phyloP scores from a whole-genome alignment of 2,113 vertebrate species.

The Cyanistes caeruleus region DNA sequence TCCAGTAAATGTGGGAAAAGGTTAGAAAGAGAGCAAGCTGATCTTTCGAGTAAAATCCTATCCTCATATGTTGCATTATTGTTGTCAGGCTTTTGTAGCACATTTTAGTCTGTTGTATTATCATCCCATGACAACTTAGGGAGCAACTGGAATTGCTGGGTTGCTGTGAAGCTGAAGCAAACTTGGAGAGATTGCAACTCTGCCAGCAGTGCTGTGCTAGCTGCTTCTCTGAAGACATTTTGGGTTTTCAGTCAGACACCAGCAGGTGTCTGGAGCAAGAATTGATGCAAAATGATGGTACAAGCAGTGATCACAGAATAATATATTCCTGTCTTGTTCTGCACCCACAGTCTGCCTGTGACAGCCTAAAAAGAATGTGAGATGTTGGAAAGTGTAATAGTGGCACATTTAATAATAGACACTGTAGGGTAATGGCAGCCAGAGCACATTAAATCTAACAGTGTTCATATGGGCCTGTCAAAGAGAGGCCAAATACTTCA shows the following conservation, averaged over 20 bases:
- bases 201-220: not conserved
- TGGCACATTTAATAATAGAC: not conserved
- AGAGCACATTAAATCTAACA: not conserved
- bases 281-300: not conserved
- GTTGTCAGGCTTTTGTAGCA: not conserved
- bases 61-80: not conserved
- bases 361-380: not conserved
- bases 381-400: not conserved
- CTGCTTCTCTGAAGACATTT: not conserved
- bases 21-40: not conserved
- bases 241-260: not conserved
- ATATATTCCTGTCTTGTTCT: not conserved
- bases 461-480: not conserved
- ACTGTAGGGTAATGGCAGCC: not conserved
- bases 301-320: not conserved
- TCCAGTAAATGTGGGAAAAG: conserved; percentile 27
- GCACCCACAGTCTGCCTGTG: not conserved
- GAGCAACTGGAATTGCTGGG: not conserved
- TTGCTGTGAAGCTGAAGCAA: not conserved
- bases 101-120: not conserved
- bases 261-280: not conserved
- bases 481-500: not conserved
- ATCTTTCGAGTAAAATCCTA: conserved; percentile 17
- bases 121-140: not conserved
- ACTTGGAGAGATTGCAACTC: not conserved